phyloP scores from a whole-genome alignment of 2,888 invertebrate species.

The Hymenopus coronatus region DNA sequence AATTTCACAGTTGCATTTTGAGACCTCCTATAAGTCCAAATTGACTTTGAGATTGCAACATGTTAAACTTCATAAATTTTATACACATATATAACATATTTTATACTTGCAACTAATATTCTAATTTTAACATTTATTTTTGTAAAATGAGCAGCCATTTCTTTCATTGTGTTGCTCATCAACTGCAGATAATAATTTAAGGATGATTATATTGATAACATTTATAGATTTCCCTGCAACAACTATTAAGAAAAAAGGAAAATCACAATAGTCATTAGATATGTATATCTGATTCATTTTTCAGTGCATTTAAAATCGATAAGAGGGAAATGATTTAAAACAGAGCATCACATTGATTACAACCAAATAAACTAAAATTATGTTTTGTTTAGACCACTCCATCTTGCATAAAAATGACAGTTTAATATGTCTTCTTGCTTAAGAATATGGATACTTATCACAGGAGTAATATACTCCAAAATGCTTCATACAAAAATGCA shows the following conservation, averaged over 20 bases:
- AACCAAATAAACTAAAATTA: not conserved
- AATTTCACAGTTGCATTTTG: not conserved
- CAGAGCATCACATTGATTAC: not conserved
- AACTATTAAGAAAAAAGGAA: not conserved
- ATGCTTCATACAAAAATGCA: not conserved
- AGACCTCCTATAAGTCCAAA: not conserved
- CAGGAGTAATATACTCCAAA: not conserved
- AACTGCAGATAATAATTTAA: not conserved
- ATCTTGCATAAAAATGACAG: not conserved
- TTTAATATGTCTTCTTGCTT: not conserved
- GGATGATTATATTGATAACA: not conserved
- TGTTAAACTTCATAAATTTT: not conserved
- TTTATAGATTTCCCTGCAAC: not conserved
- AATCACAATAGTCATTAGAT: not conserved
- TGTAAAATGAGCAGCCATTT: not conserved
- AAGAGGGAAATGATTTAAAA: not conserved
- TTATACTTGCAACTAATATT: not conserved
- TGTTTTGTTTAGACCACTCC: not conserved
- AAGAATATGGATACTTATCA: not conserved
- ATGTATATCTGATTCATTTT: not conserved
- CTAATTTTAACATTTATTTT: not conserved
- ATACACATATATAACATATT: not conserved
- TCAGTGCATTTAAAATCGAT: not conserved
- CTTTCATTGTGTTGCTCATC: not conserved
- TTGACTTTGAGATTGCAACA: not conserved